Evolutionary conservation across 2,113 vertebrate species (phyloP).

Genomic region (Toxotes chatareus): DNA sequence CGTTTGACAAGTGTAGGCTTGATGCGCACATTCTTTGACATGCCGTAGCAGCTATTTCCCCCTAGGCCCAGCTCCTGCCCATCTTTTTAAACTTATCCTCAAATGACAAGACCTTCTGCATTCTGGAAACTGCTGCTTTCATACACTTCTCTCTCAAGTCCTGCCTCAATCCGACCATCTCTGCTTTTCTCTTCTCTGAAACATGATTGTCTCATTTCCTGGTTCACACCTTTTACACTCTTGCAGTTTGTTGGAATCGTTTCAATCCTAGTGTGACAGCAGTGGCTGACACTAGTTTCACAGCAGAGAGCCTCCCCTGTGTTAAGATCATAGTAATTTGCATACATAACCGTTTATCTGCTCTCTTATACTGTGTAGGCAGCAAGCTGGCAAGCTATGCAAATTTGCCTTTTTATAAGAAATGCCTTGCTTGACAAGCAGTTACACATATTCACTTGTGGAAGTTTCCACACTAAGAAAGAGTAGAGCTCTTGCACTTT

Average conservation of each 20-base stretch:
- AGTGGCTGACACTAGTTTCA: constrained; percentile 1
- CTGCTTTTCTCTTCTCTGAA: constrained; percentile 8
- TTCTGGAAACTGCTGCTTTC: constrained; percentile 34
- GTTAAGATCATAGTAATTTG: constrained; percentile 44
- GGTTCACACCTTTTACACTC: constrained; percentile 15
- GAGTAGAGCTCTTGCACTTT: not conserved
- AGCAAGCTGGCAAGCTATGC: constrained; percentile 15
- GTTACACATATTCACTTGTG: constrained; percentile 30
- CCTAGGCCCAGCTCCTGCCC: constrained; percentile 49
- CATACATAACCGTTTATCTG: constrained; percentile 36
- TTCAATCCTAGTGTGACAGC: not conserved
- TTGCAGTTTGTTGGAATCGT: constrained; percentile 16
- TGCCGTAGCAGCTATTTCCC: constrained; percentile 56
- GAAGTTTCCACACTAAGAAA: not conserved
- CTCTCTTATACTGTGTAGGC: constrained; percentile 1
- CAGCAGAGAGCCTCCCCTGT: not conserved
- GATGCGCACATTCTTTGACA: constrained; percentile 82
- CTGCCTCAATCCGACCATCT: not conserved
- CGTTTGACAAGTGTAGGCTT: constrained; percentile 78
- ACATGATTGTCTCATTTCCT: constrained; percentile 37
- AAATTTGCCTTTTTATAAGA: constrained; percentile 42
- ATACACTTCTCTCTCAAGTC: not conserved
- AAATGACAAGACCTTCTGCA: constrained; percentile 52
- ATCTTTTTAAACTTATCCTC: constrained; percentile 41
- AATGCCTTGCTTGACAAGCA: not conserved